phyloP scores from a whole-genome alignment of 2,113 vertebrate genomes.

The Pelmatolapia mariae region DNA sequence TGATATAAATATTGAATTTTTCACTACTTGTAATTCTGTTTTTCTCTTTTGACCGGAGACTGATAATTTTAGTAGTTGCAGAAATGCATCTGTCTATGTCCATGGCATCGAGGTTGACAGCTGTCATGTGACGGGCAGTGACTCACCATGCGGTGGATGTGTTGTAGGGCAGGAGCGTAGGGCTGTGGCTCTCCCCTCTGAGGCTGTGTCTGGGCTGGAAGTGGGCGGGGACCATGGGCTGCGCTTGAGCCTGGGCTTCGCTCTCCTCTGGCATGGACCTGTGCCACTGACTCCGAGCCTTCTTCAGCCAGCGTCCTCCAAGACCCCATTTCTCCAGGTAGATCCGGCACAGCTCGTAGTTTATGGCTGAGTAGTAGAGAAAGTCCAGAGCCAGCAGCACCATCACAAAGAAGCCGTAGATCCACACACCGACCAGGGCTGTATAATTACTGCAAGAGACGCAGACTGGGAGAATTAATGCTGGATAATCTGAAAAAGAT shows the following conservation, averaged over 20 bases:
- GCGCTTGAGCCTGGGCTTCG: slow-evolving; percentile 55
- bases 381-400: slow-evolving; percentile 90
- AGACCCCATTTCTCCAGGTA: slow-evolving; percentile 95
- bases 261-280: slow-evolving; percentile 72
- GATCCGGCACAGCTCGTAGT: slow-evolving; percentile 91
- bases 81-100: background rate
- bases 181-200: slow-evolving; percentile 80
- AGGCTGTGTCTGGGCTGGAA: slow-evolving; percentile 80
- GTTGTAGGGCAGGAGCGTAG: slow-evolving; percentile 84
- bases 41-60: background rate
- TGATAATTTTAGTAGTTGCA: background rate
- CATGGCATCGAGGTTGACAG: background rate
- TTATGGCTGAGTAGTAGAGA: slow-evolving; percentile 96
- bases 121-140: background rate
- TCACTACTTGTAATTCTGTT: background rate
- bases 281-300: slow-evolving; percentile 84
- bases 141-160: slow-evolving; percentile 92
- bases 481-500: background rate
- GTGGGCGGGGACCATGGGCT: slow-evolving; percentile 59
- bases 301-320: slow-evolving; percentile 89
- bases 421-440: slow-evolving; percentile 94
- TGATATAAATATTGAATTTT: background rate
- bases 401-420: slow-evolving; percentile 96
- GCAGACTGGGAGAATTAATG: background rate
- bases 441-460: slow-evolving; percentile 87